Evolutionary conservation across 2,113 vertebrate genomes (phyloP).

Genomic region (Etia nguti): DNA sequence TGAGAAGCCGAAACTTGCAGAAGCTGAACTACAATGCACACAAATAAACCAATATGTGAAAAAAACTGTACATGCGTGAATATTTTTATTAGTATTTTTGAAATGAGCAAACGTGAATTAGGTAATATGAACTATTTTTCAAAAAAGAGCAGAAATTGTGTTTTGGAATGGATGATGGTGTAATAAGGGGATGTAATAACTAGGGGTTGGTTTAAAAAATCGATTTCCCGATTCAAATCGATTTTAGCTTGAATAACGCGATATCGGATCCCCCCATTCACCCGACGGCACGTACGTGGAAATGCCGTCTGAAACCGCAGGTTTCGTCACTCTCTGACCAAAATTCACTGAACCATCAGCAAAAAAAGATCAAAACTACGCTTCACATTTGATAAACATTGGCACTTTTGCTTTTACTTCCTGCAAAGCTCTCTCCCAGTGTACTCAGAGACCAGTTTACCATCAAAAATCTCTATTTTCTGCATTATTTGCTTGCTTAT

Average conservation of each 20-base stretch:
- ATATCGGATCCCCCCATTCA: too few relatives aligned
- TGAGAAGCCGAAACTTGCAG: background rate
- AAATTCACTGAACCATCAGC: background rate
- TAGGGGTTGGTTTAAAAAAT: background rate
- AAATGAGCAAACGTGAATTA: background rate
- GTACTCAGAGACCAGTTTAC: background rate
- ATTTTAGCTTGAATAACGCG: background rate
- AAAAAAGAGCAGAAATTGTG: background rate
- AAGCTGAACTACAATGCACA: background rate
- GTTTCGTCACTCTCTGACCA: background rate
- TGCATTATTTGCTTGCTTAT: background rate
- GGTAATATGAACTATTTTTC: background rate
- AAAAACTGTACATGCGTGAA: background rate
- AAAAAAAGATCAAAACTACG: background rate
- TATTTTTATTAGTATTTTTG: background rate
- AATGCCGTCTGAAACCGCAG: background rate
- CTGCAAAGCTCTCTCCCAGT: background rate
- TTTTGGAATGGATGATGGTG: background rate
- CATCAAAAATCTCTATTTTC: background rate
- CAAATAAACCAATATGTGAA: background rate
- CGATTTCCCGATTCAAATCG: rapidly evolving
- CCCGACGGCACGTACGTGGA: background rate
- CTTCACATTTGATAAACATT: background rate
- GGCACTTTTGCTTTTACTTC: background rate
- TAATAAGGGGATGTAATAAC: background rate